Percentiles rank a stretch among this genome's conserved stretches.
Evolutionary conservation across 2,888 invertebrate genomes (phyloP).

Genomic region (Chydorus sphaericus): DNA sequence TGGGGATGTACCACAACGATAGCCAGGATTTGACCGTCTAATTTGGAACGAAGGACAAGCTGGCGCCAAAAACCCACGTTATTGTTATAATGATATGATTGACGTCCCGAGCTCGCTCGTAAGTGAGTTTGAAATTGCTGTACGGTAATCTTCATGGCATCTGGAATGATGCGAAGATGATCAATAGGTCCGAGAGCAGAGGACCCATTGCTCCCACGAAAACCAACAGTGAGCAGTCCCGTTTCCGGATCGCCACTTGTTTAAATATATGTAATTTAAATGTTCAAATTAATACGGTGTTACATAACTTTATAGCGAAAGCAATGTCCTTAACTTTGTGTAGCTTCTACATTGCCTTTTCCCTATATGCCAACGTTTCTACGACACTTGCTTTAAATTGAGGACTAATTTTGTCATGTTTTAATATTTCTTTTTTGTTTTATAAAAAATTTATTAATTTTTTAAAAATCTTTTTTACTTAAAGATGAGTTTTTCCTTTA

Average conservation of each 20-base stretch:
- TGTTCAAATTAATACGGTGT: too few relatives aligned
- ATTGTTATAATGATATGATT: constrained; percentile 67
- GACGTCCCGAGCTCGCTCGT: constrained; percentile 44
- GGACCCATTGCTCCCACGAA: constrained; percentile 71
- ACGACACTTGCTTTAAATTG: too few relatives aligned
- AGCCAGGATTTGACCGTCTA: constrained; percentile 62
- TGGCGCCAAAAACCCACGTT: constrained; percentile 77
- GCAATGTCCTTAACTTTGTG: too few relatives aligned
- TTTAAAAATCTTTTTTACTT: too few relatives aligned
- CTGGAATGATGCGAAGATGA: constrained; percentile 53
- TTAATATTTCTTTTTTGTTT: too few relatives aligned
- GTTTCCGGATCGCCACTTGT: constrained; percentile 43
- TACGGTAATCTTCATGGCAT: constrained; percentile 57
- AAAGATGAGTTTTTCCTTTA: too few relatives aligned
- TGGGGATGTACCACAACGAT: constrained; percentile 68
- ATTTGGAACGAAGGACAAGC: constrained; percentile 54
- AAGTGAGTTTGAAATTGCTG: constrained; percentile 49
- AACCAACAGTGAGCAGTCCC: constrained; percentile 63
- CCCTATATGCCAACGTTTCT: too few relatives aligned
- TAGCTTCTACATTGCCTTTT: too few relatives aligned
- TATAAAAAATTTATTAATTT: too few relatives aligned
- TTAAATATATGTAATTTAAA: too few relatives aligned
- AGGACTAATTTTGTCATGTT: too few relatives aligned
- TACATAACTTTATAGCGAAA: too few relatives aligned
- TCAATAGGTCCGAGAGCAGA: constrained; percentile 64